Conservation (phyloP, 2,113 vertebrate species). For the Antennarius striatus region DNA sequence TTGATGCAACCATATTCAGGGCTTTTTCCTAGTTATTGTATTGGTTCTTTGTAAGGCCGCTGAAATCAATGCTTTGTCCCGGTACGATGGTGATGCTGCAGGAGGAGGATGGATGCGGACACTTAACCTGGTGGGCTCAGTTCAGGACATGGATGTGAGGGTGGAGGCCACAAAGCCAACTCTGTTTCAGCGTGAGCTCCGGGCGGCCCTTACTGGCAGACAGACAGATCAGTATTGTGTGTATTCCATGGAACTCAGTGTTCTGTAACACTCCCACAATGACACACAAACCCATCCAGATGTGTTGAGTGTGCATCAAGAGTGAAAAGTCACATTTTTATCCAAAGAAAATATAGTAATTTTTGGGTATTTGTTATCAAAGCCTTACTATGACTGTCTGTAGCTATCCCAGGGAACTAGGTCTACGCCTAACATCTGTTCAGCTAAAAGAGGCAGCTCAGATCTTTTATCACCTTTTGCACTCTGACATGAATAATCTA, state of each 20-base stretch:
- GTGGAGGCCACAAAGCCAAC: slow-evolving; percentile 50
- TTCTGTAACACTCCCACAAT: slow-evolving; percentile 39
- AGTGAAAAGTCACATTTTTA: slow-evolving; percentile 4
- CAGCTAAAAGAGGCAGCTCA: slow-evolving; percentile 33
- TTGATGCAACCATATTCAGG: too few species aligned
- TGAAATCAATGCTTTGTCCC: neutral
- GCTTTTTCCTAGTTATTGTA: too few species aligned
- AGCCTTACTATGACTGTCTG: slow-evolving; percentile 3
- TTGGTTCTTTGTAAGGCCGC: neutral
- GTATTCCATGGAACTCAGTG: slow-evolving; percentile 25
- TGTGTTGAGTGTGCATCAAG: slow-evolving; percentile 17
- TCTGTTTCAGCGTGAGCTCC: slow-evolving; percentile 38
- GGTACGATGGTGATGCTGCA: slow-evolving; percentile 30
- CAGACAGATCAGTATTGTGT: slow-evolving; percentile 58
- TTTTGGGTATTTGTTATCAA: slow-evolving; percentile 4
- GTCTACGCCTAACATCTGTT: slow-evolving; percentile 15
- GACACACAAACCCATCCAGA: slow-evolving; percentile 57
- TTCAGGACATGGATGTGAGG: slow-evolving; percentile 50
- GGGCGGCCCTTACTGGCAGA: slow-evolving; percentile 54
- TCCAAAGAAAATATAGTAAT: slow-evolving; percentile 11
- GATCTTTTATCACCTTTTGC: slow-evolving; percentile 35
- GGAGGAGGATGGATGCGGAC: slow-evolving; percentile 9
- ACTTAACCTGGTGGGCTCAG: slow-evolving; percentile 26
- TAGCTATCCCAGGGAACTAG: slow-evolving; percentile 15
- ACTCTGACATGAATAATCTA: slow-evolving; percentile 46